Evolutionary conservation across 2,113 vertebrate species (phyloP).

Genomic region (Rhinoderma darwinii): DNA sequence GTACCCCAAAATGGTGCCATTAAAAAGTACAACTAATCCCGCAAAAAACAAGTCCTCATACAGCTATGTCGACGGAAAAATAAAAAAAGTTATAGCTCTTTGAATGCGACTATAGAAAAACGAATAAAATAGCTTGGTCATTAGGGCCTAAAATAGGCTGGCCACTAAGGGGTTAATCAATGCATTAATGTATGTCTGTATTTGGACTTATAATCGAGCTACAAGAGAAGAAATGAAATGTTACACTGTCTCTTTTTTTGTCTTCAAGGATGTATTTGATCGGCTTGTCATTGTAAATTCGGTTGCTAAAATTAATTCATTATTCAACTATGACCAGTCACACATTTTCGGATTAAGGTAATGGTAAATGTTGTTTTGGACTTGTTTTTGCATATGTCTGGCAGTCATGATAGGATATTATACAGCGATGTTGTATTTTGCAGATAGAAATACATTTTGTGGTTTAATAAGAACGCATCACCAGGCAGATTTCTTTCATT

Average conservation of each 20-base stretch:
- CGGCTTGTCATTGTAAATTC: constrained; percentile 91
- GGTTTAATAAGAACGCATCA: not conserved
- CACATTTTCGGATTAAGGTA: constrained; percentile 96
- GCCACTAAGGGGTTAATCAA: no score
- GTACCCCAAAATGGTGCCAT: no score
- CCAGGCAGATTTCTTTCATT: not conserved
- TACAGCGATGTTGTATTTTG: not conserved
- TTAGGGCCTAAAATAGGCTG: no score
- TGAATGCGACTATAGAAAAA: no score
- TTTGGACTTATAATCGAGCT: not conserved
- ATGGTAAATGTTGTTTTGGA: constrained; percentile 55
- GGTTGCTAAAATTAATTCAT: constrained; percentile 89
- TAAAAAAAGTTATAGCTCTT: no score
- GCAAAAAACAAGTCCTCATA: no score
- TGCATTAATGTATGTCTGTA: not conserved
- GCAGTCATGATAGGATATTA: not conserved
- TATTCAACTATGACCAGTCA: constrained; percentile 95
- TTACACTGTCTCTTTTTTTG: constrained; percentile 20
- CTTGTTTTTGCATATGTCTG: not conserved
- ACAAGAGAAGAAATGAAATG: not conserved
- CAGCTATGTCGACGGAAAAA: no score
- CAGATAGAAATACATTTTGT: not conserved
- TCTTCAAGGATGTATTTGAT: constrained; percentile 89
- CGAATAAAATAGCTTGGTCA: no score
- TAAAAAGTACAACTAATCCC: no score